phyloP scores from a whole-genome alignment of 2,888 invertebrate genomes.

The Cartodere bifasciata region DNA sequence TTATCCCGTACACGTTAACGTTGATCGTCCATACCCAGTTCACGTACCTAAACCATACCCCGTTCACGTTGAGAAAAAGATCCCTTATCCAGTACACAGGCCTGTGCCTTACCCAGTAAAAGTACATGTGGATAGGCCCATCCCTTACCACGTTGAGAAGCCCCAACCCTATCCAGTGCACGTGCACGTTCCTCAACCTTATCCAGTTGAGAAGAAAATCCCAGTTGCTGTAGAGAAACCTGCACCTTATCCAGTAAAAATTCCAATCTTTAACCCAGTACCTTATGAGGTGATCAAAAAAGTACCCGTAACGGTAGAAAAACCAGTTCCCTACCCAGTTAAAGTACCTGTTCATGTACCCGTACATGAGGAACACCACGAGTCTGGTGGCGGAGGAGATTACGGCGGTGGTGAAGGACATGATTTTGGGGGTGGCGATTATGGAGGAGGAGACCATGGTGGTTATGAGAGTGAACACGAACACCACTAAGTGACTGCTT shows the following conservation, averaged over 20 bases:
- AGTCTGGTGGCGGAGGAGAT: slow-evolving; percentile 20
- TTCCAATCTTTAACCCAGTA: slow-evolving; percentile 50
- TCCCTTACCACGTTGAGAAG: slow-evolving; percentile 65
- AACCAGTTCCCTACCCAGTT: slow-evolving; percentile 54
- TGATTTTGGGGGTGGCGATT: slow-evolving; percentile 20
- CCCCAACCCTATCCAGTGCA: slow-evolving; percentile 65
- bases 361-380: slow-evolving; percentile 38
- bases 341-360: slow-evolving; percentile 56
- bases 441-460: slow-evolving; percentile 16
- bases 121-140: slow-evolving; percentile 51
- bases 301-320: slow-evolving; percentile 33
- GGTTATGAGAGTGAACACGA: slow-evolving; percentile 17
- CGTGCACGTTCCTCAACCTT: slow-evolving; percentile 58
- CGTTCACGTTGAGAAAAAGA: slow-evolving; percentile 58
- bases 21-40: slow-evolving; percentile 57
- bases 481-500: slow-evolving; percentile 11
- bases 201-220: slow-evolving; percentile 52
- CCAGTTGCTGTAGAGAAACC: slow-evolving; percentile 56
- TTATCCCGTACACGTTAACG: slow-evolving; percentile 55
- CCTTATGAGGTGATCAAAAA: slow-evolving; percentile 41
- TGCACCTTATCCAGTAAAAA: slow-evolving; percentile 48
- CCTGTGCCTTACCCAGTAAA: slow-evolving; percentile 59
- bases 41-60: slow-evolving; percentile 55
- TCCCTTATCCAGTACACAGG: slow-evolving; percentile 63
- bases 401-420: slow-evolving; percentile 20